Evolutionary conservation across 2,888 invertebrate genomes (phyloP).

Genomic region (Sthenelais limicola): DNA sequence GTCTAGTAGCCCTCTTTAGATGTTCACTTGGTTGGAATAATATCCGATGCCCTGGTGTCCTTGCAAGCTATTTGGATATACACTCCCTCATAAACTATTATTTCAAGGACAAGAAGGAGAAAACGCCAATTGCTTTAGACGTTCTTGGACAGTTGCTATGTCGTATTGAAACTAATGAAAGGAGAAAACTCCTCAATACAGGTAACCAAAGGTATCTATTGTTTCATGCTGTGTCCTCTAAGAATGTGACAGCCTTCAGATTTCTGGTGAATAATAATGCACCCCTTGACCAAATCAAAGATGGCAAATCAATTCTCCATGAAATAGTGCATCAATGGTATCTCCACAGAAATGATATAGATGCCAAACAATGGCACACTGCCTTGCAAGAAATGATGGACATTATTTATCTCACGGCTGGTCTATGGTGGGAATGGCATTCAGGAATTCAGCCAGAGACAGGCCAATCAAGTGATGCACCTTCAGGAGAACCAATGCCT

Average conservation of each 20-base stretch:
- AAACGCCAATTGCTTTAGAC: neutral
- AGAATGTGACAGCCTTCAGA: slow-evolving; percentile 23
- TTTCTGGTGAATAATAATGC: slow-evolving; percentile 14
- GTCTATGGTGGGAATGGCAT: slow-evolving; percentile 21
- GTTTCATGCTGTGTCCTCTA: slow-evolving; percentile 7
- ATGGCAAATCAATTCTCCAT: slow-evolving; percentile 25
- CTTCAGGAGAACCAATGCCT: neutral
- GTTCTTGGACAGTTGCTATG: neutral
- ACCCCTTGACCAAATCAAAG: slow-evolving; percentile 11
- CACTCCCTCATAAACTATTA: neutral
- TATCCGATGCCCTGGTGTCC: neutral
- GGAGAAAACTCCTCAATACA: neutral
- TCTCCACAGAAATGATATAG: neutral
- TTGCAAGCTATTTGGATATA: neutral
- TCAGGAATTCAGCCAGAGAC: neutral
- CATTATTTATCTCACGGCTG: slow-evolving; percentile 13
- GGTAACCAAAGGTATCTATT: neutral
- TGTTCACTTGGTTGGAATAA: slow-evolving; percentile 17
- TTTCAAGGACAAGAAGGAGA: neutral
- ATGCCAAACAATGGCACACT: neutral
- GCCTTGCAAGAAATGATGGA: slow-evolving; percentile 20
- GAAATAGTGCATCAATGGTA: slow-evolving; percentile 4
- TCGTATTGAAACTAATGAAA: neutral
- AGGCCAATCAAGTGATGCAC: slow-evolving; percentile 2
- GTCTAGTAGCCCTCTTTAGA: neutral